Conservation (phyloP, 1,140 invertebrate genomes). For the Lucilia sericata region DNA sequence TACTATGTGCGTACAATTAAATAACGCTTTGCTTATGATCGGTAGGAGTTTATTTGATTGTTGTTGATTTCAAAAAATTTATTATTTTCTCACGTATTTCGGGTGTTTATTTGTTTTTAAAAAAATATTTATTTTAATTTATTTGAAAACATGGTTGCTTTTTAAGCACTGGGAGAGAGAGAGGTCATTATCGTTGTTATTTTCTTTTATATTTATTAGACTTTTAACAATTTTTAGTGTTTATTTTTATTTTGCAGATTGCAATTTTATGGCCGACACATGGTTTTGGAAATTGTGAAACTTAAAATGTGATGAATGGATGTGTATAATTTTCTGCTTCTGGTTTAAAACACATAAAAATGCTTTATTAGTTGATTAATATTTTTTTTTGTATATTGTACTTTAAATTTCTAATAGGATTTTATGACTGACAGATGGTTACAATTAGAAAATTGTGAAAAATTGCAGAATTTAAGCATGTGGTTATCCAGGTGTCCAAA, state of each 20-base stretch:
- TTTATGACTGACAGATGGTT: no score
- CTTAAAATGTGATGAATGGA: no score
- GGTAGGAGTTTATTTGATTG: conserved; percentile 3
- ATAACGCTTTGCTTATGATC: neutral
- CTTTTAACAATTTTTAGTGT: neutral
- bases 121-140: neutral
- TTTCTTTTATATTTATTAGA: neutral
- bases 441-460: no score
- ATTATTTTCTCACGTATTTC: conserved; percentile 34
- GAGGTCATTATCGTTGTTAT: neutral
- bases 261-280: neutral
- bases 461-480: no score
- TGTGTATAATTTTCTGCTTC: no score
- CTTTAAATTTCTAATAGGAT: no score
- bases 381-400: no score
- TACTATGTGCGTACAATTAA: neutral
- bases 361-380: no score
- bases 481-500: no score
- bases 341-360: no score
- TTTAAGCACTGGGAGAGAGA: neutral
- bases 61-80: neutral
- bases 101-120: conserved; percentile 32
- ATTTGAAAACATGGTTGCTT: neutral
- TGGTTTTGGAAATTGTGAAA: neutral
- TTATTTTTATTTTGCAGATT: conserved; percentile 1